Base-by-base conservation (phyloP, 2,797 vertebrate species). In the Glossophaga mutica region DNA sequence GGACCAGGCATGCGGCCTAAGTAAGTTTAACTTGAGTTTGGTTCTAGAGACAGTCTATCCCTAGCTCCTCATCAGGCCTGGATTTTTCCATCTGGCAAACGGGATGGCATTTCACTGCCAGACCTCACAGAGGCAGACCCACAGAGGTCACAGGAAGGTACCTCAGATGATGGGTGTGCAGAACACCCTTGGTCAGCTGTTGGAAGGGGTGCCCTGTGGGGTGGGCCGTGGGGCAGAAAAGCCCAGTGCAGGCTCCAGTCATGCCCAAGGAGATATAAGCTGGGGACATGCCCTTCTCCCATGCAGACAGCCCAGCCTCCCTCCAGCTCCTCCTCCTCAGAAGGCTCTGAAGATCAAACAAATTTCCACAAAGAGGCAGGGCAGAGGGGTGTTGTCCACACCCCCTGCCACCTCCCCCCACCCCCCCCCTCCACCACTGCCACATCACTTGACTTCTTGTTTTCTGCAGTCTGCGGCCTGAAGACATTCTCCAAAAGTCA, bases 271-370 rank as follows among this genome's bases (percentile, higher is more conserved):
- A 57, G 29, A 67, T 24, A 57, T 46, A 85, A 9, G 57, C 52
- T 32, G 21, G 52, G 59, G 26, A 52, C 39, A 10, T 21, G 12
- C 46, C 57, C 59, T 16, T 76, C 90, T 95, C 67, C 50, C 50
- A 16, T 3, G 26, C 70, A 76, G 81, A 94, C 32, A 74, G 62
- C 55, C 2, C 4, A 2, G 39, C 44, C 85, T 86, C 21, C 73
- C 81, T 22, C 78, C 59, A 34, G 50, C 76, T 65, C 73, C 93
- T 90, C 48, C 89, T 50, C 62, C n/a, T 65, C 57, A 24, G 88
- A 87, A 74, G 48, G 79, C n/a, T 94, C 78, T 87, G 93, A 59
- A 96, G 93, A 88, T 94, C 65, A 70, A 93, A 87, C 32, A 78
- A 5, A 29, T 79, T 82, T 90, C 89, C 68, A 93, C 16, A 57